These are phyloP conservation scores for Epinotia ramella DNA, from an alignment of 2,888 invertebrate species.

Conservation along the genomic window DNA sequence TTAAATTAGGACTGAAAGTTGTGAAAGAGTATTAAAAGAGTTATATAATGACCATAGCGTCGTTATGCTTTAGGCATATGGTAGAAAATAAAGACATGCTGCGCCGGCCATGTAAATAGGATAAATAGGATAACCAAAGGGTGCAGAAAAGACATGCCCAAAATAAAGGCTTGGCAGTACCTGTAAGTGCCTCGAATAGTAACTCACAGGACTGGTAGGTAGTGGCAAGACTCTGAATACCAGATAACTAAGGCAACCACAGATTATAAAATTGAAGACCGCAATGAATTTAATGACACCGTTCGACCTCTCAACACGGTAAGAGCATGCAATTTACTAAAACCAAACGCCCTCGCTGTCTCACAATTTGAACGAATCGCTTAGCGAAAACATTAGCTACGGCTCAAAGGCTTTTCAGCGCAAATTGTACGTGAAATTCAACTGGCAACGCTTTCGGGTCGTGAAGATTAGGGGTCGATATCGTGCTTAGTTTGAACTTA, in stretches of 20 bases:
- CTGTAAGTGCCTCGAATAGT: too few relatives aligned
- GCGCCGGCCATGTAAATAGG: too few relatives aligned
- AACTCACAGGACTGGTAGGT: neutral
- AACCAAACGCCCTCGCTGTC: constrained; percentile 62
- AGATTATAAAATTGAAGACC: constrained; percentile 54
- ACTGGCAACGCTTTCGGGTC: constrained; percentile 68
- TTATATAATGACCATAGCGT: too few relatives aligned
- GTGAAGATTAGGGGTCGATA: constrained; percentile 64
- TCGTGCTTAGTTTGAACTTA: constrained; percentile 59
- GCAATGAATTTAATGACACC: constrained; percentile 57
- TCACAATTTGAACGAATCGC: constrained; percentile 73
- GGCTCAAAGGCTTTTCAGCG: constrained; percentile 79
- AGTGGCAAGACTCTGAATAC: constrained; percentile 25
- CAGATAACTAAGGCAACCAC: constrained; percentile 37
- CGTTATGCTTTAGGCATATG: too few relatives aligned
- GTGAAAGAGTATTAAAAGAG: neutral
- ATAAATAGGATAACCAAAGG: too few relatives aligned
- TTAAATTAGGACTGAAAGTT: neutral
- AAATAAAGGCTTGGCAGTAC: too few relatives aligned
- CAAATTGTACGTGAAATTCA: constrained; percentile 83
- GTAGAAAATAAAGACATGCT: too few relatives aligned
- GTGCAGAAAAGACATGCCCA: too few relatives aligned
- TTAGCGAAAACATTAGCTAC: constrained; percentile 80
- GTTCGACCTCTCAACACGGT: constrained; percentile 54
- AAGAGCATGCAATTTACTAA: constrained; percentile 64